Evolutionary conservation across 2,113 vertebrate species (phyloP), one percentile per base, ranked within the genome.

Genomic region (Hymenochirus boettgeri): DNA sequence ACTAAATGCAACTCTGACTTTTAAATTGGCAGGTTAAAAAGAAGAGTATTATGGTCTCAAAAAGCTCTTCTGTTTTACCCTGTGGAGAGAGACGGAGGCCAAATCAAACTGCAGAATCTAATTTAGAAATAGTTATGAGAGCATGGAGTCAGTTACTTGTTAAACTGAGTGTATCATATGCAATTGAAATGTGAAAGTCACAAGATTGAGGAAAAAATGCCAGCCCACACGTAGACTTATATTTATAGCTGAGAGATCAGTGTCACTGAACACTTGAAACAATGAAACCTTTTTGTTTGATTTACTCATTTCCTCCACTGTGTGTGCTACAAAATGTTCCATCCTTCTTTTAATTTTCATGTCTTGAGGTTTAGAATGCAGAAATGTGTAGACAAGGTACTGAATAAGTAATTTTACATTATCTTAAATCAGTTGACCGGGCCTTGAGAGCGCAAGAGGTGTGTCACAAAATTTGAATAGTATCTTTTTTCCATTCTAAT

Each of bases 51-150:
- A 73, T 74, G 80, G 77, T 73, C 75, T 76, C 72, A 17, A 73
- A 74, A 75, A 77, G 77, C 80, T 42, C 80, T 82, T 85, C 80
- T 86, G 74, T 86, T 85, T 82, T 10, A 60, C 80, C 83, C 76
- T 57, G 78, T 75, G 46, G 76, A 80, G 76, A 70, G 55, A 82
- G 79, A 79, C 13, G 0, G 0, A 71, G 73, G 86, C 89, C 89
- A 89, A 89, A 76, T 79, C 77, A 87, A 90, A 90, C 76, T 67
- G 77, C 80, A 76, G 78, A 73, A 80, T 90, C 88, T 90, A 90
- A 92, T 90, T 90, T 89, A 84, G 86, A 84, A 88, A 76, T 27
- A 57, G 85, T 86, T 88, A 87, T 83, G 89, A 88, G 89, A 85
- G 87, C 86, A 84, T 70, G 78, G 78, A 83, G 79, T 81, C 82